phyloP scores from a whole-genome alignment of 2,888 invertebrate species.

The Scaptodrosophila latifasciaeformis region DNA sequence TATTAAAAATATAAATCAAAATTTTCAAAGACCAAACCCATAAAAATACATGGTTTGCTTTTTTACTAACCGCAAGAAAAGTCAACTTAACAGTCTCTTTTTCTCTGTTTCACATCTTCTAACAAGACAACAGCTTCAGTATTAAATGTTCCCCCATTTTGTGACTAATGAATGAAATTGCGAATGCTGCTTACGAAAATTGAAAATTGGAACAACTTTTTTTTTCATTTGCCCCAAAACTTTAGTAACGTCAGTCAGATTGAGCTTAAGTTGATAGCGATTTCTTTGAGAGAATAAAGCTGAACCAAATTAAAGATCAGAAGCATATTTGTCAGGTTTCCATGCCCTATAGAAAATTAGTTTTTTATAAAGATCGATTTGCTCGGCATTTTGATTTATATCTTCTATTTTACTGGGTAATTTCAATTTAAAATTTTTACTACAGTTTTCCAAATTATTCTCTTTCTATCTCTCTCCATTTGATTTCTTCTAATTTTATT shows the following conservation, averaged over 20 bases:
- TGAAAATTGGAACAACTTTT: too few species aligned
- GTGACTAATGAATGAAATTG: slow-evolving; percentile 34
- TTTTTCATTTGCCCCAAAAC: too few species aligned
- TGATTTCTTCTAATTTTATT: slow-evolving; percentile 9
- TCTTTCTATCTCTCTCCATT: slow-evolving; percentile 24
- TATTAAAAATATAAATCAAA: slow-evolving; percentile 11
- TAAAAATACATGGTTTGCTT: slow-evolving; percentile 52
- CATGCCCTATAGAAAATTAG: neutral
- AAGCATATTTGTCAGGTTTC: too few species aligned
- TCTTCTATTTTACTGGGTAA: too few species aligned
- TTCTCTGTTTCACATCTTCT: slow-evolving; percentile 1
- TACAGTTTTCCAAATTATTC: too few species aligned
- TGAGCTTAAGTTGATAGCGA: too few species aligned
- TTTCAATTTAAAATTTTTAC: too few species aligned
- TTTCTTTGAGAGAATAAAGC: too few species aligned
- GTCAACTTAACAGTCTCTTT: slow-evolving; percentile 16
- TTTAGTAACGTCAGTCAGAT: too few species aligned
- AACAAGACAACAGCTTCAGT: slow-evolving; percentile 21
- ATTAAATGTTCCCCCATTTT: slow-evolving; percentile 21
- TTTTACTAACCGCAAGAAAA: slow-evolving; percentile 51
- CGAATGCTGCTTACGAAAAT: slow-evolving; percentile 3
- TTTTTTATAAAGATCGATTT: neutral
- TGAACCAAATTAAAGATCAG: too few species aligned
- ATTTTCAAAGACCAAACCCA: slow-evolving; percentile 37
- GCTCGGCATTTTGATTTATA: too few species aligned